phyloP scores from a whole-genome alignment of 2,113 vertebrate species.

The Petrocephalus microphthalmus region DNA sequence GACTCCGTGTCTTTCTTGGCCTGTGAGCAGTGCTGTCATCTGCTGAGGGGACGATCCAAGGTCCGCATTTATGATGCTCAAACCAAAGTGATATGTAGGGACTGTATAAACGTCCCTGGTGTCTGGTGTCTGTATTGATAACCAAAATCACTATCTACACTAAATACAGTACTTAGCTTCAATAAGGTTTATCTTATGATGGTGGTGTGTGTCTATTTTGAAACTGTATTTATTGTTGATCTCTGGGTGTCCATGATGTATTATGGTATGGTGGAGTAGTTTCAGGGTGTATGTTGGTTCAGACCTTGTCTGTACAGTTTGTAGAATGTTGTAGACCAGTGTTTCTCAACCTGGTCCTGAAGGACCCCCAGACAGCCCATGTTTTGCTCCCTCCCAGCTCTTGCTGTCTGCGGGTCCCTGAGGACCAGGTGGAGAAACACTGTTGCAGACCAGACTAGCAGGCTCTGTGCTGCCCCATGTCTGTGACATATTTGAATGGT shows the following conservation, averaged over 20 bases:
- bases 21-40: background rate
- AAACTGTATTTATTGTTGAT: too few species aligned
- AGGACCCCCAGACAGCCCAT: background rate
- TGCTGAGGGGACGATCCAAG: background rate
- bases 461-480: background rate
- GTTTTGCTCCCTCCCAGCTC: background rate
- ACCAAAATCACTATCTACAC: background rate
- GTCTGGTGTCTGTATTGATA: background rate
- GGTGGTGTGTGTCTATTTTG: too few species aligned
- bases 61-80: background rate
- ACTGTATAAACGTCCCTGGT: background rate
- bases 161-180: background rate
- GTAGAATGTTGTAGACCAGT: background rate
- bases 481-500: background rate
- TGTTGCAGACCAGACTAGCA: background rate
- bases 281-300: background rate
- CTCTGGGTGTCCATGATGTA: background rate
- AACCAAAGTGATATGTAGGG: background rate
- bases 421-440: background rate
- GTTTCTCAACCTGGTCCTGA: background rate
- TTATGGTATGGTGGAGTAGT: background rate
- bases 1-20: conserved; percentile 18
- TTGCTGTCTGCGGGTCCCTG: background rate
- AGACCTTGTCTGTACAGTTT: background rate
- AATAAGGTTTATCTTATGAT: background rate